phyloP scores from a whole-genome alignment of 2,797 vertebrate species.

The Esox masquinongy region DNA sequence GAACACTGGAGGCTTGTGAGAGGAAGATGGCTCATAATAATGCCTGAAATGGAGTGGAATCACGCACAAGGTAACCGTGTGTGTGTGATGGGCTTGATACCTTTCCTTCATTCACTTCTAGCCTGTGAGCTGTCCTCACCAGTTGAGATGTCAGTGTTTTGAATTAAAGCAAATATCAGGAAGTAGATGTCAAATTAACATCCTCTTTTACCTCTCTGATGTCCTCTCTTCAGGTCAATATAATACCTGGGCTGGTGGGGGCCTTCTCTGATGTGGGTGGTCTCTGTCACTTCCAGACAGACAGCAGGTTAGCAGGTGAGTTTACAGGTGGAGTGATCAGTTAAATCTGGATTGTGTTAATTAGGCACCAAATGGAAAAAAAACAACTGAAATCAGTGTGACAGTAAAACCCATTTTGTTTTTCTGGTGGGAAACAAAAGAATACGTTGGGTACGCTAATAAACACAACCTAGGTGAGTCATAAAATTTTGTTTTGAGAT shows the following conservation, averaged over 20 bases:
- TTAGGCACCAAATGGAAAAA: not conserved
- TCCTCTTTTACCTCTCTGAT: not conserved
- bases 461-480: not conserved
- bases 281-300: conserved; percentile 75
- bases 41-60: no score
- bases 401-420: not conserved
- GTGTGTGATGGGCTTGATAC: no score
- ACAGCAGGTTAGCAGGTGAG: conserved; percentile 80
- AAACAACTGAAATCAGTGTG: not conserved
- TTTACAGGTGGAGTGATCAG: not conserved
- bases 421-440: not conserved
- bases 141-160: not conserved
- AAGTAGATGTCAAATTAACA: conserved; percentile 6
- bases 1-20: no score
- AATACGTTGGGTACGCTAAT: not conserved
- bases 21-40: no score
- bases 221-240: conserved; percentile 79
- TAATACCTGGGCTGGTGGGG: conserved; percentile 78
- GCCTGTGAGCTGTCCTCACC: no score
- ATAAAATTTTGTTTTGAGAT: not conserved
- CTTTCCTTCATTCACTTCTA: no score
- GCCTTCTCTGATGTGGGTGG: conserved; percentile 83
- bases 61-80: no score
- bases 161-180: not conserved
- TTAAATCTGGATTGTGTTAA: not conserved